Evolutionary conservation across 2,888 invertebrate species (phyloP), one percentile per base, ranked within the genome.

Genomic region (Polietes domitor): DNA sequence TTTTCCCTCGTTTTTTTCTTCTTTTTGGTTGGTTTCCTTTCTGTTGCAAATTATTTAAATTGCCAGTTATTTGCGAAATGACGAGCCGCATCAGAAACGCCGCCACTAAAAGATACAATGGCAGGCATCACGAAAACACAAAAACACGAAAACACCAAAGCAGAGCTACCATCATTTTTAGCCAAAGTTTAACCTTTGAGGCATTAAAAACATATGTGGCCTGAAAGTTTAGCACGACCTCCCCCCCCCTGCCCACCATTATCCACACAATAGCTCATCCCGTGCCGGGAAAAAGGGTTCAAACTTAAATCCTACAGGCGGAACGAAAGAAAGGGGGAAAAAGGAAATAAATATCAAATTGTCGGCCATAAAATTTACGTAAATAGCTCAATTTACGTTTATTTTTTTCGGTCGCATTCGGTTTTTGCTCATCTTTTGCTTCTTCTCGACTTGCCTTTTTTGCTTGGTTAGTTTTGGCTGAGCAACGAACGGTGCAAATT

Each of bases 301-400:
- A 77, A 73, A 77, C 55, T 77, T 32, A 24, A 50, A 76, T 53
- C 63, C 75, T 43, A 24, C 65, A 58, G 26, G 53, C 21, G 9
- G 9, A 70, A 24, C 43, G 70, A 41, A 73, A 43, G 26, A 19
- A 9, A 41, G 17, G 2, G 21, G 24, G 58, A 58, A 41, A 79
- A 77, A 58, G 41, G 43, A 76, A 74, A 87, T 81, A 88, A 88
- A 87, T 89, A 86, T 88, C 87, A 90, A 90, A 89, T 88, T 89
- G 86, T 86, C 86, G 89, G 90, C 88, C 90, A 90, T 90, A 90
- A 89, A 90, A 90, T 90, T 90, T 90, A 88, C 90, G 90, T 91
- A 90, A 91, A 90, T 89, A 89, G 89, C 88, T 88, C 89, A 89
- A 90, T 91, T 90, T 89, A 88, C 88, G 89, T 88, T 88, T 88